A percentile compares a stretch with the other conserved stretches of the same genome.
phyloP scores from a whole-genome alignment of 2,113 vertebrate genomes.

The Pontoporia blainvillei region DNA sequence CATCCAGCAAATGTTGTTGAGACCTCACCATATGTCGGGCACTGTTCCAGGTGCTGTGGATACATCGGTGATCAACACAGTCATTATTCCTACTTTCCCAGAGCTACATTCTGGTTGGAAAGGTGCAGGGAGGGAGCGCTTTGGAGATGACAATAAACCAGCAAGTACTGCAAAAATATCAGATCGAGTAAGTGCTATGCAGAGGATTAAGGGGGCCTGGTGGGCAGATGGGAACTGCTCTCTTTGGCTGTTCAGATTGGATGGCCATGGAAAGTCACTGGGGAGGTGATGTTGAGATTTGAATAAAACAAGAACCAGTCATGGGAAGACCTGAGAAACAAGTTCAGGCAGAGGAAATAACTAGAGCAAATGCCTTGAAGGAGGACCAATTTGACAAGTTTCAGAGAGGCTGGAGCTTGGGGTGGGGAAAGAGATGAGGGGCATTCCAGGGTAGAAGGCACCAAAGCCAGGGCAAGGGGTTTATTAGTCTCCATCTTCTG shows the following conservation, averaged over 20 bases:
- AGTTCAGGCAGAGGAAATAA: background rate
- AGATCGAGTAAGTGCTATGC: rapidly evolving
- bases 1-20: background rate
- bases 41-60: background rate
- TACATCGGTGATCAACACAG: background rate
- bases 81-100: background rate
- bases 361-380: background rate
- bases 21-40: background rate
- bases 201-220: background rate
- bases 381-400: background rate
- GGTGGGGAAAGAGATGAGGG: background rate
- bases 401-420: background rate
- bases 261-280: no score
- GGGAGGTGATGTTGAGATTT: background rate
- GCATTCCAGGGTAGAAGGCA: background rate
- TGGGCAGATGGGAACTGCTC: no score
- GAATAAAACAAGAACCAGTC: background rate
- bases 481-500: background rate
- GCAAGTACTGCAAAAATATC: no score
- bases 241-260: background rate
- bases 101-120: background rate
- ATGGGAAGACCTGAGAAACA: background rate
- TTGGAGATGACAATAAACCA: background rate
- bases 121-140: rapidly evolving
- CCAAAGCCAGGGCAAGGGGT: background rate